Percentiles rank a stretch among this genome's conserved stretches.
These are phyloP conservation scores for Bombyx mori DNA, from an alignment of 1,140 invertebrate genomes.

Conservation along the genomic window DNA sequence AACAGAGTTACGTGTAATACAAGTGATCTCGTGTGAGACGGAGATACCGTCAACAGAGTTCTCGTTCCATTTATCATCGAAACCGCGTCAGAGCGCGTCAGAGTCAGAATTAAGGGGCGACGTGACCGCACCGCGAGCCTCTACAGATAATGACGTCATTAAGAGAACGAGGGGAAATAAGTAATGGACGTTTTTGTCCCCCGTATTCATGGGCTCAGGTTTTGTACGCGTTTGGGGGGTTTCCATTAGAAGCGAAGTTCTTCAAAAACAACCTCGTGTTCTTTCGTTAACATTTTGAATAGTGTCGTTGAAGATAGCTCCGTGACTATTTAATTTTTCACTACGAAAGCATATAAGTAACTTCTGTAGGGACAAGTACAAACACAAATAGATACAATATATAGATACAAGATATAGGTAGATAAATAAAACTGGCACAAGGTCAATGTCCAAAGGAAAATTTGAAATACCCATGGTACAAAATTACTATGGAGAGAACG, in stretches of 20 bases:
- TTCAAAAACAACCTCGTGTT: not conserved
- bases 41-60: slow-evolving; percentile 9
- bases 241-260: slow-evolving; percentile 4
- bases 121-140: slow-evolving; percentile 28
- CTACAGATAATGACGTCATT: slow-evolving; percentile 49
- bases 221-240: slow-evolving; percentile 3
- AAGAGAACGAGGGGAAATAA: slow-evolving; percentile 35
- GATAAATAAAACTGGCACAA: too few relatives aligned
- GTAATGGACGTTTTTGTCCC: slow-evolving; percentile 40
- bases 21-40: slow-evolving; percentile 10
- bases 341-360: too few relatives aligned
- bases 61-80: slow-evolving; percentile 19
- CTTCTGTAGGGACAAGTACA: too few relatives aligned
- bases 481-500: too few relatives aligned
- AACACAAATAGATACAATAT: too few relatives aligned
- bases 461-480: too few relatives aligned
- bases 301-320: too few relatives aligned
- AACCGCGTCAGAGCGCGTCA: slow-evolving; percentile 14
- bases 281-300: too few relatives aligned
- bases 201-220: slow-evolving; percentile 27
- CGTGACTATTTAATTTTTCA: too few relatives aligned
- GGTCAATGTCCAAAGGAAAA: too few relatives aligned
- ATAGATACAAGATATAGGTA: too few relatives aligned
- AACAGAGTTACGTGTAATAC: slow-evolving; percentile 8
- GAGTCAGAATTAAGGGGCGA: slow-evolving; percentile 31